A percentile compares a stretch with the other conserved stretches of the same genome.
These are phyloP conservation scores for Protonemura montana DNA, from an alignment of 2,888 invertebrate species.

Conservation along the genomic window DNA sequence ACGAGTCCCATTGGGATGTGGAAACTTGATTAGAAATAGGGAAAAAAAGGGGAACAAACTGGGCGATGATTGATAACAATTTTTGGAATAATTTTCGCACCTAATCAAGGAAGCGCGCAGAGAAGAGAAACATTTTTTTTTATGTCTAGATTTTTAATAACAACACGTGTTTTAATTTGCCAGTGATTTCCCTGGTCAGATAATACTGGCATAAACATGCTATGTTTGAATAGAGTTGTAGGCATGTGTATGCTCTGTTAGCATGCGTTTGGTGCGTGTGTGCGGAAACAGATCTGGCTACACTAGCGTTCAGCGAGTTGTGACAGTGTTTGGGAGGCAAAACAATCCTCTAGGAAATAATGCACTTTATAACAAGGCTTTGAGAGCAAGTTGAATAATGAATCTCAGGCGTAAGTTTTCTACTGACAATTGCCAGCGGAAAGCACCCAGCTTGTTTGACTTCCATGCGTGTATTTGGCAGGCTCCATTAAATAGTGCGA, in stretches of 20 bases:
- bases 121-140: not conserved
- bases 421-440: too few relatives aligned
- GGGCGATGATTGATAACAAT: not conserved
- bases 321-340: not conserved
- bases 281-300: not conserved
- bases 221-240: not conserved
- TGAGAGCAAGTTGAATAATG: too few relatives aligned
- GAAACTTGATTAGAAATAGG: not conserved
- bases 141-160: slow-evolving; percentile 3
- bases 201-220: not conserved
- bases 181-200: slow-evolving; percentile 12
- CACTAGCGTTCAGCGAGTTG: not conserved
- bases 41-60: not conserved
- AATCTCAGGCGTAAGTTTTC: too few relatives aligned
- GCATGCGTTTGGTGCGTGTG: not conserved
- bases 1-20: not conserved
- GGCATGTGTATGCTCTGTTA: not conserved
- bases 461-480: not conserved
- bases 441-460: not conserved
- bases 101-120: not conserved
- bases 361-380: too few relatives aligned
- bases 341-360: too few relatives aligned
- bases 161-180: not conserved
- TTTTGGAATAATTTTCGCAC: slow-evolving; percentile 12
- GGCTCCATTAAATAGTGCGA: not conserved